Evolutionary conservation across 2,888 invertebrate species (phyloP).

Genomic region (Stenichneumon culpator): DNA sequence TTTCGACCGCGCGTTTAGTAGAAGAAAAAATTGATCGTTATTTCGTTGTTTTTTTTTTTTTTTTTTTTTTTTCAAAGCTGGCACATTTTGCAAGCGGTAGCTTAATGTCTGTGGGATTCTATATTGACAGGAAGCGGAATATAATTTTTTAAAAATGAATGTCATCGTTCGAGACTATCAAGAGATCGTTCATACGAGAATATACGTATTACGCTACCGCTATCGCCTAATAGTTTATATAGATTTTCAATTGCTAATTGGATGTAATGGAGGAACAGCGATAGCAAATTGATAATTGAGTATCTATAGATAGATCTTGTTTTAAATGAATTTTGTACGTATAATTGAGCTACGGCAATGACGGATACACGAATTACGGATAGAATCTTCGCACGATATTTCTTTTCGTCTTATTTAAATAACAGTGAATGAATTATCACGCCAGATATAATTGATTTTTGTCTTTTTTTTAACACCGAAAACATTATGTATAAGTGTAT

Average conservation of each 20-base stretch:
- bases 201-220: not conserved
- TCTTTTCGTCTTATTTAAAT: slow-evolving; percentile 15
- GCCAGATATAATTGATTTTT: slow-evolving; percentile 13
- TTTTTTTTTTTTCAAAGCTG: not conserved
- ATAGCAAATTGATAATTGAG: not conserved
- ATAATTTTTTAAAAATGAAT: not conserved
- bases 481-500: slow-evolving; percentile 71
- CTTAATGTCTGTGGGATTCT: slow-evolving; percentile 23
- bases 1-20: slow-evolving; percentile 11
- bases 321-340: slow-evolving; percentile 20
- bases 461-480: slow-evolving; percentile 1
- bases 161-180: not conserved
- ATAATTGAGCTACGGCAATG: slow-evolving; percentile 46
- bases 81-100: slow-evolving; percentile 27
- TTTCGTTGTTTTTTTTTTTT: not conserved
- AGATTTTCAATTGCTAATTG: not conserved
- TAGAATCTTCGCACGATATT: slow-evolving; percentile 36
- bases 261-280: not conserved
- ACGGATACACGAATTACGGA: slow-evolving; percentile 25
- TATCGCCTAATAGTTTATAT: not conserved
- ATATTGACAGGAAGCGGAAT: slow-evolving; percentile 14
- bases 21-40: slow-evolving; percentile 24
- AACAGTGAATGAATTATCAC: slow-evolving; percentile 3
- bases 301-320: not conserved
- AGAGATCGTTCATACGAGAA: not conserved